Evolutionary conservation across 2,888 invertebrate species (phyloP), one percentile per base, ranked within the genome.

Genomic region (Elegia similella): DNA sequence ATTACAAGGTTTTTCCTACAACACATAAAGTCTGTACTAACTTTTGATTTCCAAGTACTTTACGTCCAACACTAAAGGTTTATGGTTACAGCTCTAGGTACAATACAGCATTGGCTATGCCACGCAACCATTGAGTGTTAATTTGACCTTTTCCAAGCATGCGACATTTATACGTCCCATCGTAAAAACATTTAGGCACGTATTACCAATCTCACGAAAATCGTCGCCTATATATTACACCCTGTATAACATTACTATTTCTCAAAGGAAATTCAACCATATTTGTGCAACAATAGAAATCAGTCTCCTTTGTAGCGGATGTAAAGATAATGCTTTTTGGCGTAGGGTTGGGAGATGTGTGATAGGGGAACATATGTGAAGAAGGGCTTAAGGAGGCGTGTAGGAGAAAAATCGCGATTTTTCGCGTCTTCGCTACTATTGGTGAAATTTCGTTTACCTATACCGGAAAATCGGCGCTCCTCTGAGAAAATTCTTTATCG

Each of bases 401-500:
- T 66, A 67, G 67, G 56, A 65, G 71, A 82, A 84, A 83, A 80
- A 75, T 78, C 72, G 70, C 67, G 71, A 76, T 75, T 79, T 82
- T 78, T 73, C 65, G 68, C 62, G 66, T 64, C 72, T 69, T 66
- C 54, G 55, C 69, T 77, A 66, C 78, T 74, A 84, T 85, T 85
- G 85, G 85, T 57, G 77, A 75, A 81, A 29, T 29, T 32, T 38
- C 38, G 10, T 38, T 38, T n/a, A 38, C 38, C 12, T 38, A 38
- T 38, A 38, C 12, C 12, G n/a, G 38, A 38, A 38, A 38, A 12
- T 52, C 13, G 50, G 42, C 10, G 12, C 23, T 16, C 12, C n/a
- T 2, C 17, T n/a, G 2, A 12, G 7, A 34, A 17, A 50, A 34
- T 29, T 7, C 1, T n/a, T 12, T 32, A 32, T 48, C 13, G 38